Base-by-base conservation (phyloP, 2,888 invertebrate genomes). In the Dorcus parallelipipedus region DNA sequence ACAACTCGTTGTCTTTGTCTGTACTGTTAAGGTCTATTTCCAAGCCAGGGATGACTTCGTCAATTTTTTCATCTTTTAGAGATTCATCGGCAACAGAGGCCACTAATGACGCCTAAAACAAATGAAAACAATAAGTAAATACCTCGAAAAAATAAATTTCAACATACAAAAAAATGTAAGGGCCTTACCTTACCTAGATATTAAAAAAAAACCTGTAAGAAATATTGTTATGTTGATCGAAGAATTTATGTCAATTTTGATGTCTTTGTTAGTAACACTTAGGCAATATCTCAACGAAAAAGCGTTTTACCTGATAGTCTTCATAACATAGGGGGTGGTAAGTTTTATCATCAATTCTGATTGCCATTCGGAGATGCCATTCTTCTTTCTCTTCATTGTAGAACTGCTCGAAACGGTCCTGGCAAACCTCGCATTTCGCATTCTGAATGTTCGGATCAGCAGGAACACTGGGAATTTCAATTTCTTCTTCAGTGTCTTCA, bases 361-460 rank as follows among this genome's bases (percentile, higher is more conserved):
- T 82, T 0, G 97, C 94, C 74, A 93, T 90, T 62, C 89, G 80
- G 33, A 98, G 82, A 74, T 96, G 94, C 99, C 99, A 99, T 75
- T 95, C 97, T 77, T 99, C 99, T 65, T 89, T 88, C 70, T 99
- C 98, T 78, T 98, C 95, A 76, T 97, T 92, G 81, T 93, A 99
- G 81, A 94, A 97, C 77, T 94, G 92, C 66, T 95, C 92, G 80
- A 99, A 97, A 64, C 84, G 83, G 80, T 99, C 98, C 9, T 90
- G 88, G 78, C 98, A 99, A 52, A 97, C 89, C 64, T 90, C 90
- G 78, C 98, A 98, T 45, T 81, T 77, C 52, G 85, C 84, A 69
- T 87, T 83, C 7, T 85, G 84, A 59, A 87, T 86, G 41, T 85
- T 83, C 0, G 81, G 76, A 55, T 84, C 85, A 0, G 90, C 89